Percentiles rank a stretch among this genome's conserved stretches.
phyloP scores from a whole-genome alignment of 2,797 vertebrate genomes.

The Notamacropus eugenii region DNA sequence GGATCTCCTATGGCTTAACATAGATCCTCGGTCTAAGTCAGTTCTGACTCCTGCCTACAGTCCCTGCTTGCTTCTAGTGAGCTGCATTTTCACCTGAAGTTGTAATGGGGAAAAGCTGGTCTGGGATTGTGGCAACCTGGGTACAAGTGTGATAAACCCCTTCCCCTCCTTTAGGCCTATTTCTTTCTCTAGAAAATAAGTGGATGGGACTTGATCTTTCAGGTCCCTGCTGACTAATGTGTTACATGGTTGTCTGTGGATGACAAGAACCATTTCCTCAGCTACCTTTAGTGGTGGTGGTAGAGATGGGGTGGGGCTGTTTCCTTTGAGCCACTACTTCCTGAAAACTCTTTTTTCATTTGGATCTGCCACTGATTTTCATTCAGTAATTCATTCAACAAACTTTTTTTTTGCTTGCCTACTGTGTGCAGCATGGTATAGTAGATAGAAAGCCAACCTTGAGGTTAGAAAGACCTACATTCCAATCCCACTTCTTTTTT shows the following conservation, averaged over 20 bases:
- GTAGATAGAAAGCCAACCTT: neutral
- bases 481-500: neutral
- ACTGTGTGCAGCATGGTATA: neutral
- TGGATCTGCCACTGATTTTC: neutral
- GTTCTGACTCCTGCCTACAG: neutral
- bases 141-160: neutral
- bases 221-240: neutral
- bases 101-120: neutral
- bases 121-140: neutral
- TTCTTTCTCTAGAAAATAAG: neutral
- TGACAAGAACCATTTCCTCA: neutral
- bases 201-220: neutral
- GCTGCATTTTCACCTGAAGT: neutral
- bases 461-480: neutral
- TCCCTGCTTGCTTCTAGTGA: neutral
- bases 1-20: neutral
- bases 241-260: neutral
- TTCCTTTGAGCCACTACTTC: neutral
- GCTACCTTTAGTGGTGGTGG: neutral
- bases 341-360: neutral
- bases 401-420: neutral
- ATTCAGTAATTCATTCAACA: neutral
- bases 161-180: neutral
- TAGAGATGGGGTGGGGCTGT: neutral
- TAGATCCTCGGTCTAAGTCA: neutral